Base-by-base conservation (phyloP, 2,888 invertebrate genomes). In the Limenitis camilla region DNA sequence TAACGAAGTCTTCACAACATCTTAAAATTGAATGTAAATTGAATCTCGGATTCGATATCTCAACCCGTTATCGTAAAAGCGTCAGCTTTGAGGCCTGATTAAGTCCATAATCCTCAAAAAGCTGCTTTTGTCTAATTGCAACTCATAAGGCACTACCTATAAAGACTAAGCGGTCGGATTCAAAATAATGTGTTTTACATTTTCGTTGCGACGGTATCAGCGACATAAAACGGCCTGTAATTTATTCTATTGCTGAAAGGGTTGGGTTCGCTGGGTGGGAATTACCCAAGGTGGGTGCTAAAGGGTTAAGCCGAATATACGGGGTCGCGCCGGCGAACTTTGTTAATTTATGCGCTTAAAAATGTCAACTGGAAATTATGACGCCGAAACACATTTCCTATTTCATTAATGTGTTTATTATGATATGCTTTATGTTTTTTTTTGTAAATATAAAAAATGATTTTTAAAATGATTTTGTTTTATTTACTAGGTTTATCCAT, bases 211-310 rank as follows among this genome's bases (percentile, higher is more conserved):
- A 72, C 78, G 79, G 81, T 87, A 86, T 86, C 83, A 78, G 77
- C 81, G 81, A 84, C 86, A 85, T 85, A 86, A 87, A 87, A 84
- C 81, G 86, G 81, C 78, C 77, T 82, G 85, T 86, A 87, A 87
- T 87, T 86, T 87, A 87, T 87, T 87, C 87, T 87, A 87, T 85
- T 87, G 85, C 86, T 85, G 86, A 87, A 87, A 87, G 86, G 87
- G 87, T 86, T 74, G 82, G 80, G 81, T 73, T 72, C 75, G 71
- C 70, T 72, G 84, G 86, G 86, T 84, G 86, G 86, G 86, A 84
- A 85, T 87, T 86, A 85, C 86, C 85, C 83, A 84, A 86, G 86
- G 87, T 87, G 87, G 87, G 86, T 85, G 87, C 81, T 86, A 87
- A 86, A 87, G 87, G 87, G 87, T 86, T 87, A 86, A 87, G 86